These are phyloP conservation scores for Diglossa cyanea DNA, from an alignment of 2,797 vertebrate species.

Conservation along the genomic window DNA sequence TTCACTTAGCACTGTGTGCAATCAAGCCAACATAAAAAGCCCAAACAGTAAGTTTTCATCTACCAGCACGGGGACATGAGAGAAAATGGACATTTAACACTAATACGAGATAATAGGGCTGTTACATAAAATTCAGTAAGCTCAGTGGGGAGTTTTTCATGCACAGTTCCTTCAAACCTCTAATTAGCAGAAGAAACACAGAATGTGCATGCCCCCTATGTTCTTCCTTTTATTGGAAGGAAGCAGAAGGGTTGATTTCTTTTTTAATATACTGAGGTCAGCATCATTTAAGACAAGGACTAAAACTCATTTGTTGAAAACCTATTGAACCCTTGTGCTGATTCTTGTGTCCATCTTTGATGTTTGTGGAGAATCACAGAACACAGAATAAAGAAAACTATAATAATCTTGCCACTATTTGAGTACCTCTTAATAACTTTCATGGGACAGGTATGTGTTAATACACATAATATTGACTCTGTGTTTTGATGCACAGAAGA, in stretches of 20 bases:
- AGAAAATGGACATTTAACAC: conserved; percentile 48
- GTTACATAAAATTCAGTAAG: conserved; percentile 33
- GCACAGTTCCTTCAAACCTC: not conserved
- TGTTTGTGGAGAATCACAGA: not conserved
- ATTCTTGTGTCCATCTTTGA: not conserved
- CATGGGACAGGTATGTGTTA: not conserved
- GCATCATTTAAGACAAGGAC: not conserved
- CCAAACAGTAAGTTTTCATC: not conserved
- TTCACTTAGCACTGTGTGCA: not conserved
- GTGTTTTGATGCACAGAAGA: not conserved
- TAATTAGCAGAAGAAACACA: conserved; percentile 53
- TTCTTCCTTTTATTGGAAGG: not conserved
- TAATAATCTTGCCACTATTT: not conserved
- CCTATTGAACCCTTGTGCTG: not conserved
- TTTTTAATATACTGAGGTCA: not conserved
- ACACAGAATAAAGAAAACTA: not conserved
- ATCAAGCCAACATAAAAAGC: not conserved
- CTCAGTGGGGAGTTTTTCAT: conserved; percentile 43
- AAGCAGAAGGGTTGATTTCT: not conserved
- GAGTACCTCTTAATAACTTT: not conserved
- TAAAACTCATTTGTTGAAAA: not conserved
- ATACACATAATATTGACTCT: not conserved
- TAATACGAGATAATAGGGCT: conserved; percentile 64
- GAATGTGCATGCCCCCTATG: not conserved
- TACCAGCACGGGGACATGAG: not conserved